phyloP scores from a whole-genome alignment of 2,797 vertebrate genomes.

The Phrynocephalus vlangalii region DNA sequence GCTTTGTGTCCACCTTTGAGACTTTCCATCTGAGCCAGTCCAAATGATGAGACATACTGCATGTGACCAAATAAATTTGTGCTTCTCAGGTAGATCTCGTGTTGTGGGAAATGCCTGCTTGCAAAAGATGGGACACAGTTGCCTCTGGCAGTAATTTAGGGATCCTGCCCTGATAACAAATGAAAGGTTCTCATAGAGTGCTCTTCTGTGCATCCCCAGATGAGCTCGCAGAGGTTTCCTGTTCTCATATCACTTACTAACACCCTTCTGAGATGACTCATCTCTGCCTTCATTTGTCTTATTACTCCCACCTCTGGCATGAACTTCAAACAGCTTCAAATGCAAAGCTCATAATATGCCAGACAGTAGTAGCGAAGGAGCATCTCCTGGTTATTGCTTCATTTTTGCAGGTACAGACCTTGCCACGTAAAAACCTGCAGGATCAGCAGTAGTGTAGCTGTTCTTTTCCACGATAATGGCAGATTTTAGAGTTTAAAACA shows the following conservation, averaged over 20 bases:
- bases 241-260: conserved; percentile 35
- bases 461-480: background rate
- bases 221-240: conserved; percentile 36
- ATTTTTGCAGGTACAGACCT: conserved; percentile 11
- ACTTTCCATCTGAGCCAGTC: background rate
- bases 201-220: conserved; percentile 14
- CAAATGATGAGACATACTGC: background rate
- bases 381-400: background rate
- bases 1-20: background rate
- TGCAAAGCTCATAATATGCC: conserved; percentile 4
- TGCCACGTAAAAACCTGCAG: background rate
- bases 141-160: conserved; percentile 8
- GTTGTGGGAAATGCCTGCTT: background rate
- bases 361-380: background rate
- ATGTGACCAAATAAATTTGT: background rate
- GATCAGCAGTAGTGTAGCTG: background rate
- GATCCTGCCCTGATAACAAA: background rate
- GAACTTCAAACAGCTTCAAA: conserved; percentile 31
- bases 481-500: background rate
- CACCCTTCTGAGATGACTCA: conserved; percentile 31
- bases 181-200: conserved; percentile 13
- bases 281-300: conserved; percentile 20
- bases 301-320: conserved; percentile 22
- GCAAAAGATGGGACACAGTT: background rate
- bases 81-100: background rate